Evolutionary conservation across 2,797 vertebrate genomes (phyloP), one percentile per base, ranked within the genome.

Genomic region (Pipistrellus pipistrellus): DNA sequence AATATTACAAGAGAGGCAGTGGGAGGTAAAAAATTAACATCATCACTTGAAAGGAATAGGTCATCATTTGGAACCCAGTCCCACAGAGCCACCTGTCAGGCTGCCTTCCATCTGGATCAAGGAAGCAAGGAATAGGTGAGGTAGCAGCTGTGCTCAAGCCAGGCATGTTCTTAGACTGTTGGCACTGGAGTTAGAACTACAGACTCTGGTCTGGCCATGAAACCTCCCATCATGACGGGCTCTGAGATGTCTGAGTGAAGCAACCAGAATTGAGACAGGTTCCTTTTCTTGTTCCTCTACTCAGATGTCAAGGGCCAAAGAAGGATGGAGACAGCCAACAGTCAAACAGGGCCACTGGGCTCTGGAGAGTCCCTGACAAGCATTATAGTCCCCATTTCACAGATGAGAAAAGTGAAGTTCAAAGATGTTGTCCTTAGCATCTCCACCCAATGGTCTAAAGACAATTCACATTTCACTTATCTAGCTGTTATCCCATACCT

Each of bases 11-110:
- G 38, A 53, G 48, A 68, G 32, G 44, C 77, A 27, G 13, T 46
- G 11, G 32, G 44, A 21, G 23, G n/a, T 69, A 38, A 93, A 93
- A 27, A 38, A 13, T n/a, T 32, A 72, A 17, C 35, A 12, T 23
- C 62, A 46, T 62, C 51, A 14, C 44, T 64, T 38, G 51, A 85
- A 44, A 95, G 62, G n/a, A 51, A 23, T 0, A 0, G 62, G 72
- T 76, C 77, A 66, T 35, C 8, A 1, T 41, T 38, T 62, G 64
- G 72, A 68, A 51, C n/a, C 11, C 73, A 21, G 1, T 53, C 71
- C 44, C 76, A 30, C 13, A 38, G 46, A 88, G 57, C 46, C 64
- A 23, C 69, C 93, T 83, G 51, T 84, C 86, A 83, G 25, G 21
- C 46, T 32, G 48, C 75, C 88, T 44, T 92, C n/a, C 30, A 3